Evolutionary conservation across 2,113 vertebrate species (phyloP).

Genomic region (Dromaius novaehollandiae): DNA sequence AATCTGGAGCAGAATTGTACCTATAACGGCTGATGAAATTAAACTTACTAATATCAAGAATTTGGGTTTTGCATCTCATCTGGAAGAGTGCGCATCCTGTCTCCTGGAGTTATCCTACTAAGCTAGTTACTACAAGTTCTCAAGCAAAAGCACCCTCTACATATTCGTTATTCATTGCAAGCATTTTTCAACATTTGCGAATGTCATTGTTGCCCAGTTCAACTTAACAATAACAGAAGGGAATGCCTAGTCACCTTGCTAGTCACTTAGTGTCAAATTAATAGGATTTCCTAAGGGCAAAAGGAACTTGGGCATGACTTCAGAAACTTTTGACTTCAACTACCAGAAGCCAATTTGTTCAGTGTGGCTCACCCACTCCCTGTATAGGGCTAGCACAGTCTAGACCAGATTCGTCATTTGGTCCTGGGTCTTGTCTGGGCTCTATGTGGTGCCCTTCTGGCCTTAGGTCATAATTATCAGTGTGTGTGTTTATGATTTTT

Average conservation of each 20-base stretch:
- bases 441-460: neutral
- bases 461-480: neutral
- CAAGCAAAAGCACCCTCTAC: neutral
- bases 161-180: neutral
- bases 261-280: neutral
- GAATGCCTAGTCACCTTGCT: neutral
- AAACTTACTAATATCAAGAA: neutral
- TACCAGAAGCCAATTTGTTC: neutral
- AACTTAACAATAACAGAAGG: neutral
- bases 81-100: neutral
- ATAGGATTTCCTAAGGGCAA: neutral
- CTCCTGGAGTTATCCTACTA: neutral
- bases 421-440: neutral
- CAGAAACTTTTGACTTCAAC: neutral
- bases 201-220: neutral
- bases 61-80: neutral
- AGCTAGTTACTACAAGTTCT: neutral
- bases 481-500: neutral
- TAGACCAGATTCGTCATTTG: neutral
- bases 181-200: neutral
- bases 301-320: neutral
- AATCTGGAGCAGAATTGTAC: neutral
- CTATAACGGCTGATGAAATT: neutral
- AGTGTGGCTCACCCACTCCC: rapidly evolving
- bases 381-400: neutral